Conservation (phyloP, 2,888 invertebrate genomes). For the Colostygia pectinataria region DNA sequence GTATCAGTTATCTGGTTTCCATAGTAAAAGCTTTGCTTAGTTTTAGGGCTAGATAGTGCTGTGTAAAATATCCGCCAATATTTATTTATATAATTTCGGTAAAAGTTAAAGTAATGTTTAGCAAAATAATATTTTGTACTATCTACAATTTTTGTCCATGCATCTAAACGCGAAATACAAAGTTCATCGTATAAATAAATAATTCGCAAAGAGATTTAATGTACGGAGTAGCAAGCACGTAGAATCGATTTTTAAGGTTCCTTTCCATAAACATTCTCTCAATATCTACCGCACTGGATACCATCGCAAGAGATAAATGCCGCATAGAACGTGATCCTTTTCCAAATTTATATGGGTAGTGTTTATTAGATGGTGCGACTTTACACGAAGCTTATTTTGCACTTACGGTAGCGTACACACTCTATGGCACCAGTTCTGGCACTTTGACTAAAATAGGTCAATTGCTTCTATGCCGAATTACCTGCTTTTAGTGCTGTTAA, state of each 20-base stretch:
- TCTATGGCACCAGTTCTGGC: constrained; percentile 23
- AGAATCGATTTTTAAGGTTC: constrained; percentile 33
- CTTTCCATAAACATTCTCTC: constrained; percentile 36
- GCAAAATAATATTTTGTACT: neutral
- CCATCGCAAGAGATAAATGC: constrained; percentile 39
- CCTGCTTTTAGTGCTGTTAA: constrained; percentile 16
- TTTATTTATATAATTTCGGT: too few relatives aligned
- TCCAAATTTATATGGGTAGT: constrained; percentile 42
- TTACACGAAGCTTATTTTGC: constrained; percentile 30
- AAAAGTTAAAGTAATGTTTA: too few relatives aligned
- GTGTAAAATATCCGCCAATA: too few relatives aligned
- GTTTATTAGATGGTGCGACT: constrained; percentile 34
- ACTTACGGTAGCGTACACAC: constrained; percentile 25
- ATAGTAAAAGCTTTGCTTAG: too few relatives aligned
- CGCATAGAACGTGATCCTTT: constrained; percentile 42
- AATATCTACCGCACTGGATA: constrained; percentile 35
- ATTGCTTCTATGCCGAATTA: constrained; percentile 19
- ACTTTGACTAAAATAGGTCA: constrained; percentile 32
- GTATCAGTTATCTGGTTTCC: too few relatives aligned
- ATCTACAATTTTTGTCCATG: neutral
- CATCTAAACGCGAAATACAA: neutral
- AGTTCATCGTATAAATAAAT: constrained; percentile 3
- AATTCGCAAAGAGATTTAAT: constrained; percentile 3
- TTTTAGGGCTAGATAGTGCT: too few relatives aligned
- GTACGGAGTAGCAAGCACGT: constrained; percentile 26